phyloP scores from a whole-genome alignment of 2,113 vertebrate genomes.

The Ia io region DNA sequence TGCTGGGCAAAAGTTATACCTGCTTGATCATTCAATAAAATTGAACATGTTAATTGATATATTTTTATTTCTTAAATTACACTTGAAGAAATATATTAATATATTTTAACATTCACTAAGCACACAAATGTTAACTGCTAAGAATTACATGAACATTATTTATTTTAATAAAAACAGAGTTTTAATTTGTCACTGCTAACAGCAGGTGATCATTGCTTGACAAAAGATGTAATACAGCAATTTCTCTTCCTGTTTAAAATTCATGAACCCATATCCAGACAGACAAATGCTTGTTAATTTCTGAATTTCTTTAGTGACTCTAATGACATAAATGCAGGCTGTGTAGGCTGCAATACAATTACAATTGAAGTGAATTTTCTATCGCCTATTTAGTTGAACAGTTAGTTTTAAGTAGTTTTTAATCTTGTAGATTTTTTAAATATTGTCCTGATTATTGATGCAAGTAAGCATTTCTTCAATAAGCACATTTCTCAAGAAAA shows the following conservation, averaged over 20 bases:
- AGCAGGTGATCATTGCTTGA: slow-evolving; percentile 34
- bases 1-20: background rate
- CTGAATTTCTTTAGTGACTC: slow-evolving; percentile 58
- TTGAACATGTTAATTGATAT: background rate
- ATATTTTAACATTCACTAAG: slow-evolving; percentile 35
- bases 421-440: background rate
- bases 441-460: background rate
- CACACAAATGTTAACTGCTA: slow-evolving; percentile 25
- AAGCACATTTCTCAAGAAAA: background rate
- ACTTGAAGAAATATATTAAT: slow-evolving; percentile 41
- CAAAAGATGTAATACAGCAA: slow-evolving; percentile 57
- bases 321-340: slow-evolving; percentile 37
- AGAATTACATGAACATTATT: slow-evolving; percentile 10
- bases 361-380: slow-evolving; percentile 42
- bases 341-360: background rate
- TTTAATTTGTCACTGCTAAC: slow-evolving; percentile 56
- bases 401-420: slow-evolving; percentile 27
- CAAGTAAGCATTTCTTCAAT: background rate
- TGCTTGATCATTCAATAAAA: background rate
- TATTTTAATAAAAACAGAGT: background rate
- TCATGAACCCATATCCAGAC: slow-evolving; percentile 37
- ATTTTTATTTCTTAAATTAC: slow-evolving; percentile 19
- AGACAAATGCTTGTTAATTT: slow-evolving; percentile 70
- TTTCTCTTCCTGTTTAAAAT: slow-evolving; percentile 65
- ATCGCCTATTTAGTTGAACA: background rate